These are phyloP conservation scores for Rhynchopsitta pachyrhyncha DNA, from an alignment of 2,113 vertebrate genomes.

Conservation along the genomic window DNA sequence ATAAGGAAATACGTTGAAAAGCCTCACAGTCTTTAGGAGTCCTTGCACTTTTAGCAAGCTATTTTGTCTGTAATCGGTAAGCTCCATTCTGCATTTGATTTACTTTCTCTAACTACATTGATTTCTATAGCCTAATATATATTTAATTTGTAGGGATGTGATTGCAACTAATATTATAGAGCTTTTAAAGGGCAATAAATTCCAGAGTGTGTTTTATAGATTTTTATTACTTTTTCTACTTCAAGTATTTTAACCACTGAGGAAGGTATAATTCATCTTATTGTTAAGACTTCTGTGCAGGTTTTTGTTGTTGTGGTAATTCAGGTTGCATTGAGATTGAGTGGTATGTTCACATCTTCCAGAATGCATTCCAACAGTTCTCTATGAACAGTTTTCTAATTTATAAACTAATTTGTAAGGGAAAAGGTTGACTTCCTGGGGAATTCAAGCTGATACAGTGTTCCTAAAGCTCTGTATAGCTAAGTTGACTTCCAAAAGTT, in stretches of 20 bases:
- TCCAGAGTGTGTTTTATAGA: constrained; percentile 5
- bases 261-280: constrained; percentile 6
- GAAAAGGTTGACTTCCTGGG: neutral
- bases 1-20: constrained; percentile 25
- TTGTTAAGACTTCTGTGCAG: neutral
- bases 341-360: neutral
- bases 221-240: constrained; percentile 16
- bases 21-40: neutral
- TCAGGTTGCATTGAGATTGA: neutral
- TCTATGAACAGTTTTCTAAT: neutral
- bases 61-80: neutral
- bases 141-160: constrained; percentile 58
- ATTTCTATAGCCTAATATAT: constrained; percentile 52
- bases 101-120: constrained; percentile 30
- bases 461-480: neutral
- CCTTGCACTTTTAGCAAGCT: neutral
- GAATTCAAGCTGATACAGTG: neutral
- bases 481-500: neutral
- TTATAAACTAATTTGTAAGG: neutral
- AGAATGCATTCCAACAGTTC: neutral
- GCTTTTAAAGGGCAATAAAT: constrained; percentile 54
- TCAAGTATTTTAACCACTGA: constrained; percentile 14
- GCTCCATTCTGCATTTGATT: constrained; percentile 36
- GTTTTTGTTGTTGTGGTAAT: neutral
- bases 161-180: constrained; percentile 23